These are phyloP conservation scores for Diuraphis noxia DNA, from an alignment of 1,140 invertebrate genomes.

Conservation along the genomic window DNA sequence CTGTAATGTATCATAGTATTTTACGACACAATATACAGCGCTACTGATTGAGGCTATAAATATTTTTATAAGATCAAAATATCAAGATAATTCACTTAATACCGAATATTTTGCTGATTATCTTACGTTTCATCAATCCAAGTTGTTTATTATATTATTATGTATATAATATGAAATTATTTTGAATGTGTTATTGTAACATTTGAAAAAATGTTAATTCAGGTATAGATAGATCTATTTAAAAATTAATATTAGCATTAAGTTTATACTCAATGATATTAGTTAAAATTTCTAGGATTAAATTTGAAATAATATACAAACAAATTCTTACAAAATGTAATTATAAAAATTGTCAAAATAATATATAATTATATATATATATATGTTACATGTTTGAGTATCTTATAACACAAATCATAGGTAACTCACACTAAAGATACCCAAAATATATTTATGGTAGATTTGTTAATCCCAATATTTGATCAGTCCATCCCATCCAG, in stretches of 20 bases:
- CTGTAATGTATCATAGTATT: too few species aligned
- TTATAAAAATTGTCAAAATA: not conserved
- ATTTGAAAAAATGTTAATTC: not conserved
- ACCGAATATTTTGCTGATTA: not conserved
- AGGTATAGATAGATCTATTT: not conserved
- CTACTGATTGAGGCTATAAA: too few species aligned
- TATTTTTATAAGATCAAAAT: too few species aligned
- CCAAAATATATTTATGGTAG: not conserved
- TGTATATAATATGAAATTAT: not conserved
- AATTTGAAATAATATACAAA: not conserved
- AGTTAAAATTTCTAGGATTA: not conserved
- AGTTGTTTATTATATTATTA: not conserved
- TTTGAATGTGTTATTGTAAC: not conserved
- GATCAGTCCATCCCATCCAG: constrained; percentile 97
- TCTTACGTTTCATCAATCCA: not conserved
- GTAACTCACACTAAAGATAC: not conserved
- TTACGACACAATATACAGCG: too few species aligned
- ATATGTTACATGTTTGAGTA: not conserved
- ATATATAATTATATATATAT: not conserved
- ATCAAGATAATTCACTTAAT: too few species aligned
- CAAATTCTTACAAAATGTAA: not conserved
- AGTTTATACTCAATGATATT: not conserved
- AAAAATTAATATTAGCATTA: not conserved
- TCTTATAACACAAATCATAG: not conserved
- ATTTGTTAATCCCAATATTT: constrained; percentile 95